These are phyloP conservation scores for Amiota mariae DNA, from an alignment of 2,888 invertebrate species.

Conservation along the genomic window DNA sequence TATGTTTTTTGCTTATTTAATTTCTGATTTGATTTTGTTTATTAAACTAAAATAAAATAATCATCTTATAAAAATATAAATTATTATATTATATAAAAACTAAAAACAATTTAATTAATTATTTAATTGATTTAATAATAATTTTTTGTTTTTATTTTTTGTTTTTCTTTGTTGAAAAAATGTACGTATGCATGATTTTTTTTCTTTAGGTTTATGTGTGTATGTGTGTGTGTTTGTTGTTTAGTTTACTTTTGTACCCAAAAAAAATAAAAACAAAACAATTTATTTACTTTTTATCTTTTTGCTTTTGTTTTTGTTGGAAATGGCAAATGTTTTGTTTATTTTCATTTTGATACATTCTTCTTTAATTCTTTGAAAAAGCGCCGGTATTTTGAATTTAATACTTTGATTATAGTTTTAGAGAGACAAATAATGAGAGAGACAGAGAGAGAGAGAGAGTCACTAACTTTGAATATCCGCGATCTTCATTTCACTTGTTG, in stretches of 20 bases:
- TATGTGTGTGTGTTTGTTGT: slow-evolving; percentile 9
- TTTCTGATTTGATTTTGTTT: slow-evolving; percentile 9
- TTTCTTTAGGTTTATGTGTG: slow-evolving; percentile 27
- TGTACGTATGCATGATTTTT: not conserved
- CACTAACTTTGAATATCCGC: too few species aligned
- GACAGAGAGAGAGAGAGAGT: too few species aligned
- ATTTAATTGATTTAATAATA: too few species aligned
- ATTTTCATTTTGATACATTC: not conserved
- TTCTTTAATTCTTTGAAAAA: not conserved
- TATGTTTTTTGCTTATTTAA: slow-evolving; percentile 14
- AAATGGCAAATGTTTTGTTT: slow-evolving; percentile 17
- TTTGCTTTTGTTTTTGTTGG: not conserved
- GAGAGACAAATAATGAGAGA: too few species aligned
- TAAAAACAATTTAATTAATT: not conserved
- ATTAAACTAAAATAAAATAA: not conserved
- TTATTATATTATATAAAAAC: not conserved
- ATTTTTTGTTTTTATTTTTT: not conserved
- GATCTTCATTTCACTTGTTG: too few species aligned
- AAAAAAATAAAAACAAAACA: not conserved
- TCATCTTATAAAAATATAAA: too few species aligned
- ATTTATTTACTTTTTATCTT: slow-evolving; percentile 10
- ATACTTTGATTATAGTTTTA: too few species aligned
- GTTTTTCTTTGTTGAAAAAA: not conserved
- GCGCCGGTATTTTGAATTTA: too few species aligned
- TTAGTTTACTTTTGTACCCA: not conserved